Evolutionary conservation across 2,113 vertebrate species (phyloP).

Genomic region (Coracopsis vasa): DNA sequence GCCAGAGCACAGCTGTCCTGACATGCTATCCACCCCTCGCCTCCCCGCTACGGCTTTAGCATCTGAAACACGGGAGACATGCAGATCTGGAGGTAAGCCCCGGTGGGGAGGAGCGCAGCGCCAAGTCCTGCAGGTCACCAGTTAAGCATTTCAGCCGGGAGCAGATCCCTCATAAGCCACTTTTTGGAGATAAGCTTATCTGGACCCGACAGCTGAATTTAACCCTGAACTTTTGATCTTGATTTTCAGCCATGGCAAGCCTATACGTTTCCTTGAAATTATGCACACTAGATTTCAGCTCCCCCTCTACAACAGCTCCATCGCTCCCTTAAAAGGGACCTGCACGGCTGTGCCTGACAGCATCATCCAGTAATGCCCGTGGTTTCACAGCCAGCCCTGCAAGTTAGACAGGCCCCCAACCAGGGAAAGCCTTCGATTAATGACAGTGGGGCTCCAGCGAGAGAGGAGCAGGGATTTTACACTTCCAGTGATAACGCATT

Average conservation of each 20-base stretch:
- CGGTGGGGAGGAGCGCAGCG: neutral
- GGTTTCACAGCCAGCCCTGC: slow-evolving; percentile 21
- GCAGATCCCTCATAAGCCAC: slow-evolving; percentile 48
- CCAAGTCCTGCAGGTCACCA: neutral
- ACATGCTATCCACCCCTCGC: neutral
- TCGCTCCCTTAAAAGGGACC: neutral
- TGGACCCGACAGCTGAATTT: slow-evolving; percentile 58
- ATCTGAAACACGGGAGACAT: neutral
- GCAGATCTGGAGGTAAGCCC: slow-evolving; percentile 24
- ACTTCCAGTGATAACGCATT: neutral
- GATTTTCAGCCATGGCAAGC: slow-evolving; percentile 13
- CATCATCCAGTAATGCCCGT: slow-evolving; percentile 26
- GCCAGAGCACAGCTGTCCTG: slow-evolving; percentile 8
- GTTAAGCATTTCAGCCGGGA: slow-evolving; percentile 35
- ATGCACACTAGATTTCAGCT: neutral
- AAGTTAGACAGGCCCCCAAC: neutral
- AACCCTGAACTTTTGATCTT: slow-evolving; percentile 64
- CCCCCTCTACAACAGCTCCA: neutral
- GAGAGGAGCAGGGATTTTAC: neutral
- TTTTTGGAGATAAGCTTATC: slow-evolving; percentile 69
- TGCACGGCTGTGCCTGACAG: neutral
- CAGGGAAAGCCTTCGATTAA: slow-evolving; percentile 7
- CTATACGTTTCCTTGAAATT: slow-evolving; percentile 15
- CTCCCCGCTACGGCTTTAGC: neutral
- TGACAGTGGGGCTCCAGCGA: neutral